Base-by-base conservation (phyloP, 1,140 invertebrate species). In the Hetaerina americana region DNA sequence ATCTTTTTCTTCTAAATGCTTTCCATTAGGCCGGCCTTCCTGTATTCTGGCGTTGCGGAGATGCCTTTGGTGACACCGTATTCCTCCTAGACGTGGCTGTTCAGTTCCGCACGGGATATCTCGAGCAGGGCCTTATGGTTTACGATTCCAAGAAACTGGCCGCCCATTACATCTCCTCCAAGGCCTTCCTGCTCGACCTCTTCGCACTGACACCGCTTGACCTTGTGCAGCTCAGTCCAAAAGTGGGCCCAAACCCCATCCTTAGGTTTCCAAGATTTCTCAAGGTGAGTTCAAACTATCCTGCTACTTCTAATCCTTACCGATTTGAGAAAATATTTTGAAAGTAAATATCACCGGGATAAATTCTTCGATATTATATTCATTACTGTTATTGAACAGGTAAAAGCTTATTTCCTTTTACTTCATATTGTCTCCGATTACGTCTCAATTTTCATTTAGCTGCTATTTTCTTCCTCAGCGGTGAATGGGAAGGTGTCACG, bases 111-210 rank as follows among this genome's bases (percentile, higher is more conserved):
- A 98, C 96, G 27, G 95, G 95, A n/a, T 97, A 97, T 79, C 83
- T 97, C 72, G 94, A 97, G 79, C 94, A 97, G 79, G 96, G 95
- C 15, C 85, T 96, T 6, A 94, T 96, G 89, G 94, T 94, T 8
- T 96, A 95, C 81, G 92, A 97, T 78, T 91, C 88, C 69, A 90
- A 87, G 77, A 97, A 97, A 78, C 82, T 98, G 57, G 92, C 93
- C 27, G 88, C 88, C 68, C 94, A 96, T 78, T 98, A 98, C 81
- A 82, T 95, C 49, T 87, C 88, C 67, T 96, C 94, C 27, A 88
- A 88, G 75, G 86, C 89, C 70, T 97, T 97, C 78, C 81, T 93
- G n/a, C 80, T 97, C 71, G 96, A 97, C 81, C 81, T 96, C 40
- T 79, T 89, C 1, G 87, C 92, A 18, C 81, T 98, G n/a, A 80